These are phyloP conservation scores for Melipona beecheii DNA, from an alignment of 2,888 invertebrate genomes.

Conservation along the genomic window DNA sequence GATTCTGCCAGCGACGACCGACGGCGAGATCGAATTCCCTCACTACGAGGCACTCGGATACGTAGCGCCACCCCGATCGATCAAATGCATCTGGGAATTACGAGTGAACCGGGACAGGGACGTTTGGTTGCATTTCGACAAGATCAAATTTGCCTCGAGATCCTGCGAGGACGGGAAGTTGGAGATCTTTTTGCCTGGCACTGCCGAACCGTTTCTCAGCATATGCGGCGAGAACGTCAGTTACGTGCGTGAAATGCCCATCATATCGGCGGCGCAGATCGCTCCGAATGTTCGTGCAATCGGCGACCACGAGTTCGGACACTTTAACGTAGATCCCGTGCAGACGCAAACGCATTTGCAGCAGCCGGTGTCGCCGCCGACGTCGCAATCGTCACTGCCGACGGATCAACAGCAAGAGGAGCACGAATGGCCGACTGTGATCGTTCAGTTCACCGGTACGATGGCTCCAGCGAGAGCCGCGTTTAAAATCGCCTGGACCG, in stretches of 20 bases:
- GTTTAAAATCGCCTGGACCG: constrained; percentile 96
- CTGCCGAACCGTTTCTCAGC: constrained; percentile 90
- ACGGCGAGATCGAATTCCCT: constrained; percentile 95
- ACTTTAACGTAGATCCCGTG: background rate
- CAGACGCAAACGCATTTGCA: constrained; percentile 29
- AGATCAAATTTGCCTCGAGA: constrained; percentile 93
- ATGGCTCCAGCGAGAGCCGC: constrained; percentile 92
- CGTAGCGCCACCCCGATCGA: constrained; percentile 82
- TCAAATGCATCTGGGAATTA: constrained; percentile 92
- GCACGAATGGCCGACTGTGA: constrained; percentile 86
- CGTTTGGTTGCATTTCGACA: constrained; percentile 94
- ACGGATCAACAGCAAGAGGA: constrained; percentile 34
- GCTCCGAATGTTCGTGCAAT: constrained; percentile 75
- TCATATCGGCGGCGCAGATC: constrained; percentile 91
- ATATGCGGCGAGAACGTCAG: constrained; percentile 95
- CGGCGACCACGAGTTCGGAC: background rate
- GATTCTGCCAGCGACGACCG: constrained; percentile 90
- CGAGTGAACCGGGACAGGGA: constrained; percentile 93
- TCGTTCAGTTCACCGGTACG: constrained; percentile 91
- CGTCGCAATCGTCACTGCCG: constrained; percentile 78
- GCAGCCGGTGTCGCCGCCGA: background rate
- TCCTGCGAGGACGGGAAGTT: constrained; percentile 94
- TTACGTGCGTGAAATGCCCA: constrained; percentile 91
- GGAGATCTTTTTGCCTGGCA: constrained; percentile 91
- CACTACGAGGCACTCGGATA: constrained; percentile 91